These are phyloP conservation scores for Serrognathus titanus DNA, from an alignment of 2,888 invertebrate species.

Conservation along the genomic window DNA sequence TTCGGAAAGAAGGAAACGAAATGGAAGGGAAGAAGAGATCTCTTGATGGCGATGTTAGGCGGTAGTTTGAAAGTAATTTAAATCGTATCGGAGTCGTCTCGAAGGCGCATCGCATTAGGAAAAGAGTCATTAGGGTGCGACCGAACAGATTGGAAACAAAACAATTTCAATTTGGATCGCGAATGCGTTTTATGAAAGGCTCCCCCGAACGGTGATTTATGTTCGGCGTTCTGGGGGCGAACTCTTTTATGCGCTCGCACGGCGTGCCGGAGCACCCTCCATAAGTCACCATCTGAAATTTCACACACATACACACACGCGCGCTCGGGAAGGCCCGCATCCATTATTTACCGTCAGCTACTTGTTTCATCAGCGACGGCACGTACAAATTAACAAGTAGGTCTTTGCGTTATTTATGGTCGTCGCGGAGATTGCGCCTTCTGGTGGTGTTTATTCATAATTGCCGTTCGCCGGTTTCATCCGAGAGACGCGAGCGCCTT, in stretches of 20 bases:
- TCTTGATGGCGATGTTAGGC: conserved; percentile 14
- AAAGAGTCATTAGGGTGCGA: conserved; percentile 28
- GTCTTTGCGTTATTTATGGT: not conserved
- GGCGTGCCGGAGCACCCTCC: conserved; percentile 11
- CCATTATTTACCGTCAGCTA: conserved; percentile 10
- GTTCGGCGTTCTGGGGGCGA: conserved; percentile 23
- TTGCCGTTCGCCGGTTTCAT: no score
- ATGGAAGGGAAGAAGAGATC: conserved; percentile 12
- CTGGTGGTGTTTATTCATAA: no score
- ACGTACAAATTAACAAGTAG: conserved; percentile 2
- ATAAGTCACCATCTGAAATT: conserved; percentile 18
- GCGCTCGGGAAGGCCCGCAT: conserved; percentile 7
- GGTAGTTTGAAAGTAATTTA: conserved; percentile 19
- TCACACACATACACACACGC: conserved; percentile 9
- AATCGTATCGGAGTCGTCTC: conserved; percentile 15
- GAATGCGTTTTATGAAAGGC: conserved; percentile 35
- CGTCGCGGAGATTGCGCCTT: no score
- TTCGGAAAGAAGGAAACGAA: no score
- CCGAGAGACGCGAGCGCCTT: no score
- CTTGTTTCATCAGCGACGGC: conserved; percentile 1
- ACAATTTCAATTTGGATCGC: conserved; percentile 34
- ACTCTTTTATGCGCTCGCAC: conserved; percentile 20
- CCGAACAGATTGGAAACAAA: conserved; percentile 30
- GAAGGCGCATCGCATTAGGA: conserved; percentile 20
- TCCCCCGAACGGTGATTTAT: conserved; percentile 34